Percentiles rank a stretch among this genome's conserved stretches.
These are phyloP conservation scores for Geodia barretti DNA, from an alignment of 37 sponge, comb jelly and placozoan genomes.

Conservation along the genomic window DNA sequence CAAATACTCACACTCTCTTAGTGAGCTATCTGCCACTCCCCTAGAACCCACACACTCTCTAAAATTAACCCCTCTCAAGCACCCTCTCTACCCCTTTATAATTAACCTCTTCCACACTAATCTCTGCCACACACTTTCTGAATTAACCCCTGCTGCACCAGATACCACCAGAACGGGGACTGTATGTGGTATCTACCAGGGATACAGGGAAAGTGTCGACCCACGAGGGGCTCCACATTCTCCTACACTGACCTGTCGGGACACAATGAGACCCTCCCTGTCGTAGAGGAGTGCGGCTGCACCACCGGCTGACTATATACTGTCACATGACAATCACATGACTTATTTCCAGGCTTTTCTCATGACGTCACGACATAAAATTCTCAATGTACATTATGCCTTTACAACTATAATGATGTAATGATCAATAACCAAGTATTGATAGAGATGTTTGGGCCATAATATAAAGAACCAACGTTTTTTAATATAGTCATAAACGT, in stretches of 20 bases:
- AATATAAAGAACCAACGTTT: too few species aligned
- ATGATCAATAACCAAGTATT: too few species aligned
- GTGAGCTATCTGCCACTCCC: background rate
- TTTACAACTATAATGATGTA: too few species aligned
- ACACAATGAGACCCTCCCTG: background rate
- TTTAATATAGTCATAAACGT: too few species aligned
- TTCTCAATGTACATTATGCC: too few species aligned
- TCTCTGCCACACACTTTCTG: background rate
- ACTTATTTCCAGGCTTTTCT: too few species aligned
- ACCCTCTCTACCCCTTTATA: background rate
- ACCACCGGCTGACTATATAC: background rate
- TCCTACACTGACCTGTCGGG: background rate
- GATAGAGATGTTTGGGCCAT: too few species aligned
- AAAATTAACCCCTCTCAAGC: background rate
- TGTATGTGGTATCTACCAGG: constrained; percentile 2
- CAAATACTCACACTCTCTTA: background rate
- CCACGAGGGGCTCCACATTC: background rate
- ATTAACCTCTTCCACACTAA: background rate
- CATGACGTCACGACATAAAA: too few species aligned
- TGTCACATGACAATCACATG: background rate
- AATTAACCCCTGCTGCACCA: background rate
- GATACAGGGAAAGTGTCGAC: background rate
- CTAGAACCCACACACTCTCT: background rate
- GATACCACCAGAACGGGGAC: background rate
- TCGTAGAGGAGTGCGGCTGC: constrained; percentile 28